Base-by-base conservation (phyloP, 2,113 vertebrate species). In the Ia io region DNA sequence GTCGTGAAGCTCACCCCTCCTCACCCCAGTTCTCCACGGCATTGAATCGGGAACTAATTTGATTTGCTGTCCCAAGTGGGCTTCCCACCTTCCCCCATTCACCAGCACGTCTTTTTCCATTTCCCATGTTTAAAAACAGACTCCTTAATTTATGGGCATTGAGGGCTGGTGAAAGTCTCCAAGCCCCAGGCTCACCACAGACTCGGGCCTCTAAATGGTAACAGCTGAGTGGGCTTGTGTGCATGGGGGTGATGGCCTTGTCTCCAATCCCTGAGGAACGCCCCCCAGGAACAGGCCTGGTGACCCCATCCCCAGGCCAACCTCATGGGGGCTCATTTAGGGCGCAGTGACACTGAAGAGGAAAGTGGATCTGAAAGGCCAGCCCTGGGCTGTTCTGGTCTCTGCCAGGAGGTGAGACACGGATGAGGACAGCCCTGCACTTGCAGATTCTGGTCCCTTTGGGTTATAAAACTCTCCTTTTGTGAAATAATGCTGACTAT, bases 91-190 rank as follows among this genome's bases (percentile, higher is more conserved):
- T 94, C 91, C 74, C 90, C 74, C 51, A 22, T 82, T 91, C 3
- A 47, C 93, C 65, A 93, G 79, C 91, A 86, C 70, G 88, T 88
- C 97, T 86, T 96, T 94, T 91, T 97, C 96, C 92, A 84, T 96
- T 87, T 96, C 25, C 14, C 80, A 79, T 56, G 88, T 95, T 96
- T 94, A 90, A 97, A 97, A 97, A 97, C 96, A 97, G 96, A 59
- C 44, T 35, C 92, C 96, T 92, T 95, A 93, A 97, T 97, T 98
- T 40, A 88, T 85, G 84, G 92, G 89, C 92, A 96, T 76, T 97
- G 23, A 92, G 74, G 86, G 83, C 76, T 93, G 97, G 5, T 80
- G 42, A 97, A 97, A 96, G 9, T 56, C 42, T 96, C 35, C 40
- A 37, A 91, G 95, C 91, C 94, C 76, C 67, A 61, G 67, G 89